Evolutionary conservation across 2,113 vertebrate genomes (phyloP).

Genomic region (Martes martes): DNA sequence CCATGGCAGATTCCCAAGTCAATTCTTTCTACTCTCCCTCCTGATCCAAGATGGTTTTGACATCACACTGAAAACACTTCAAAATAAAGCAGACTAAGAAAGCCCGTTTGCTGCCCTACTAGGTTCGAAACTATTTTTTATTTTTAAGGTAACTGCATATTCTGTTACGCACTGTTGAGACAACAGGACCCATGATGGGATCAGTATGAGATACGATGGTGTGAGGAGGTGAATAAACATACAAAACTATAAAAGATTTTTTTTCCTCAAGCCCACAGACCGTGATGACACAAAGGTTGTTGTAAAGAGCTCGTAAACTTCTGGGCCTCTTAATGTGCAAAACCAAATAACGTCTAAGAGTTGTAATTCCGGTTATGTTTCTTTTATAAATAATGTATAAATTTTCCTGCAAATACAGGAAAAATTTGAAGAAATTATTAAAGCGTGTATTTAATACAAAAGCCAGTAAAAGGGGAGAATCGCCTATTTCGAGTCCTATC

Average conservation of each 20-base stretch:
- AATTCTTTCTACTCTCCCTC: not conserved
- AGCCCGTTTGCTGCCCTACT: slow-evolving; percentile 51
- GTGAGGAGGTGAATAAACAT: slow-evolving; percentile 18
- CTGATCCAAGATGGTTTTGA: slow-evolving; percentile 52
- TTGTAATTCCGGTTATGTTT: slow-evolving; percentile 68
- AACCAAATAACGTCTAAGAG: slow-evolving; percentile 78
- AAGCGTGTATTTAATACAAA: slow-evolving; percentile 77
- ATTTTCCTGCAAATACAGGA: slow-evolving; percentile 84
- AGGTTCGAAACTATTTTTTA: slow-evolving; percentile 46
- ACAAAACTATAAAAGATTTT: slow-evolving; percentile 34
- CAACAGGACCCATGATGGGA: not conserved
- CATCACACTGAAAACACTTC: slow-evolving; percentile 69
- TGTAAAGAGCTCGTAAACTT: slow-evolving; percentile 64
- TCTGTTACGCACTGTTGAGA: slow-evolving; percentile 23
- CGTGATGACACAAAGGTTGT: slow-evolving; percentile 61
- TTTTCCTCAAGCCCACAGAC: slow-evolving; percentile 36
- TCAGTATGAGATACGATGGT: slow-evolving; percentile 35
- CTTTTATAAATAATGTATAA: slow-evolving; percentile 90
- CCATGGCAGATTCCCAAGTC: not conserved
- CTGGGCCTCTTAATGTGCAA: slow-evolving; percentile 86
- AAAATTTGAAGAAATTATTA: slow-evolving; percentile 79
- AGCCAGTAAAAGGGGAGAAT: slow-evolving; percentile 54
- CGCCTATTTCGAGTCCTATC: slow-evolving; percentile 57
- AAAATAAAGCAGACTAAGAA: slow-evolving; percentile 65
- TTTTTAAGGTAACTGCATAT: slow-evolving; percentile 42